Conservation (phyloP, 2,113 vertebrate genomes). For the Notechis scutatus region DNA sequence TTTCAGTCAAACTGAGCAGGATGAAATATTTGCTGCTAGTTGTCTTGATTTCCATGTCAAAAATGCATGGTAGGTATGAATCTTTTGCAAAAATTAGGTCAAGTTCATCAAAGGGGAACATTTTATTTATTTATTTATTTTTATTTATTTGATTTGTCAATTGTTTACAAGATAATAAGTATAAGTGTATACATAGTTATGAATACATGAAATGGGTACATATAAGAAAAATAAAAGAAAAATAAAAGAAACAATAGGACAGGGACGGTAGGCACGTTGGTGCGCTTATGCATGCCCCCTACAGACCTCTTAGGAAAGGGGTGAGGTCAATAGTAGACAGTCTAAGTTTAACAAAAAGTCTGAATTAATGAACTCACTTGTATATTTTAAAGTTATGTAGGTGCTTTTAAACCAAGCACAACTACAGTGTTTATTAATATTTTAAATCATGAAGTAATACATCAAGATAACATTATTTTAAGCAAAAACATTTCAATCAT, state of each 20-base stretch:
- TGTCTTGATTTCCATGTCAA: neutral
- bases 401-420: neutral
- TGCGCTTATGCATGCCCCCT: too few relatives aligned
- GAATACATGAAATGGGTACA: too few relatives aligned
- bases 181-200: too few relatives aligned
- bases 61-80: neutral
- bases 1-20: neutral
- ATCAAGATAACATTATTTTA: neutral
- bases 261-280: too few relatives aligned
- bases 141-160: too few relatives aligned
- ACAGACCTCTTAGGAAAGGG: too few relatives aligned
- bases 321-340: too few relatives aligned
- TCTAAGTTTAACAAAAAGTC: neutral
- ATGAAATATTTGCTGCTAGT: neutral
- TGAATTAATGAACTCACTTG: neutral
- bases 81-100: neutral
- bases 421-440: neutral
- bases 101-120: neutral
- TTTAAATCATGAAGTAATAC: neutral
- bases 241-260: too few relatives aligned
- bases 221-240: too few relatives aligned
- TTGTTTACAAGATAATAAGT: too few relatives aligned
- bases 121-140: too few relatives aligned
- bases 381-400: neutral
- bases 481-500: neutral